phyloP scores from a whole-genome alignment of 2,113 vertebrate genomes.

The Chamaea fasciata region DNA sequence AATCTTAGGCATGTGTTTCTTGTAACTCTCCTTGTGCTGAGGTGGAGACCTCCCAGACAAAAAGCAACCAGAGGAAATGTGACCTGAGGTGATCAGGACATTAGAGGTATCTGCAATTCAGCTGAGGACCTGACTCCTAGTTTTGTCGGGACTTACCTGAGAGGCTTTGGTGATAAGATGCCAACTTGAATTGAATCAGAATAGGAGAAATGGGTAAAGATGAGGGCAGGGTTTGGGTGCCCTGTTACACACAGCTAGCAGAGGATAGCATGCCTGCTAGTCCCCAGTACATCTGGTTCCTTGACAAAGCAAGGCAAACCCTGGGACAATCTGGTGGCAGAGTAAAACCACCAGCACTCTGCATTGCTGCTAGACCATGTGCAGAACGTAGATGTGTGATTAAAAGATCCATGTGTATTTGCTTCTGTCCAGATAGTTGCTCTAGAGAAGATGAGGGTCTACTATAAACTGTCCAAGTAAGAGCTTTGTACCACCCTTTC shows the following conservation, averaged over 20 bases:
- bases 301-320: background rate
- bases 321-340: background rate
- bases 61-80: background rate
- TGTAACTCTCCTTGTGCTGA: background rate
- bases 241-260: background rate
- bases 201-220: background rate
- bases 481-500: background rate
- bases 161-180: background rate
- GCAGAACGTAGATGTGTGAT: fast-evolving
- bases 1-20: background rate
- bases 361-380: background rate
- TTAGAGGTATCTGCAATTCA: background rate
- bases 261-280: background rate
- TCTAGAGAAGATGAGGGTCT: background rate
- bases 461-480: background rate
- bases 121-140: background rate
- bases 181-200: background rate
- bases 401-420: fast-evolving
- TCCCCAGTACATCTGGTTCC: background rate
- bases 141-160: background rate
- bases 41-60: background rate
- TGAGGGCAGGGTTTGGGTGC: background rate
- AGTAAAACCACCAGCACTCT: background rate
- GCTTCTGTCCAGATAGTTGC: background rate
- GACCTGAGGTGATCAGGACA: background rate